Evolutionary conservation across 2,797 vertebrate species (phyloP).

Genomic region (Propithecus deckenii): DNA sequence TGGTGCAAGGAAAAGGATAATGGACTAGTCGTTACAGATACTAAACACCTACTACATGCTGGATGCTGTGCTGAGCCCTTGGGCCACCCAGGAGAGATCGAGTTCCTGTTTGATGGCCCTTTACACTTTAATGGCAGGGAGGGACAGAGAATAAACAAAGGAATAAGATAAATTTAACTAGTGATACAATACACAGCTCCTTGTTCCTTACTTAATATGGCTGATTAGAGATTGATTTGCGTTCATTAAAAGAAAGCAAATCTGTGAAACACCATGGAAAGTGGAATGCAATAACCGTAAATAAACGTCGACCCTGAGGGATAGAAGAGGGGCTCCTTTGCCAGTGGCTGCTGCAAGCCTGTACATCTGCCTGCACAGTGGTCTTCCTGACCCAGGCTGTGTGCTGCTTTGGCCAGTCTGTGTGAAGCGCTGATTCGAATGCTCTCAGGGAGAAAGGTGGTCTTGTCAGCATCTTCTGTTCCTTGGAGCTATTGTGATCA

Average conservation of each 20-base stretch:
- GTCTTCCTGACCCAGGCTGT: neutral
- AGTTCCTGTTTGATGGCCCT: neutral
- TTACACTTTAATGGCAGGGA: neutral
- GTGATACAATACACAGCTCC: neutral
- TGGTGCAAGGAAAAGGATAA: neutral
- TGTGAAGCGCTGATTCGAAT: neutral
- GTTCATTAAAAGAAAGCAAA: slow-evolving; percentile 21
- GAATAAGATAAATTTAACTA: neutral
- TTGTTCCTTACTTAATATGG: neutral
- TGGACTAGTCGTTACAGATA: neutral
- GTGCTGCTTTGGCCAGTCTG: neutral
- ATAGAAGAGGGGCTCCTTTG: neutral
- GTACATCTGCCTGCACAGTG: neutral
- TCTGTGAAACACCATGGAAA: neutral
- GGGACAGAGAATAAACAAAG: neutral
- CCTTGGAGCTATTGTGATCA: neutral
- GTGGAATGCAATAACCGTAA: neutral
- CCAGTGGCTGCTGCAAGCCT: neutral
- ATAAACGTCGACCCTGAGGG: neutral
- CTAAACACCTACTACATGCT: neutral
- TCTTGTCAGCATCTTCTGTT: neutral
- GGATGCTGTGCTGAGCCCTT: neutral
- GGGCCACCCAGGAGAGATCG: neutral
- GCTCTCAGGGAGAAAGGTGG: neutral
- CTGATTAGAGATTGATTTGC: neutral